Evolutionary conservation across 2,113 vertebrate species (phyloP), one percentile per base, ranked within the genome.

Genomic region (Furnarius figulus): DNA sequence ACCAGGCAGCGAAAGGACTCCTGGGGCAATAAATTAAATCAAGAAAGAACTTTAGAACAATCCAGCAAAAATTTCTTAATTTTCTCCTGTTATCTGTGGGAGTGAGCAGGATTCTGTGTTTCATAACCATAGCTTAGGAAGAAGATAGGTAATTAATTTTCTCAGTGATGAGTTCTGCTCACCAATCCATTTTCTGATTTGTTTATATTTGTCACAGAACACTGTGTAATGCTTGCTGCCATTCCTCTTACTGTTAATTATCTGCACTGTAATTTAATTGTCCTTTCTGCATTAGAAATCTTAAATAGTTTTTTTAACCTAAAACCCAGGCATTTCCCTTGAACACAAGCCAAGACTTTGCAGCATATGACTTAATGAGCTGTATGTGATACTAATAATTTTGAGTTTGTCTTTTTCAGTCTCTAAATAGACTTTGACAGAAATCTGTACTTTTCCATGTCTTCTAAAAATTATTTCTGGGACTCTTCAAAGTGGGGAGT

Each of bases 241-340:
- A 61, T 96, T 94, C 40, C 81, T 96, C 81, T 79, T 92, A 76
- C n/a, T 91, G 78, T 89, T 95, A 85, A 93, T 93, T 89, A 92
- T 76, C 53, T 73, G 50, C 46, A 70, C 62, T 68, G 27, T 87
- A 89, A 95, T 95, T 90, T 72, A 83, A 63, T 93, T 92, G 37
- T 66, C 44, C 22, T 52, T 75, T 95, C 35, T 66, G 37, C 67
- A 91, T 89, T 68, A 94, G 74, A 94, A 91, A 79, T 87, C 52
- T 75, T 81, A 89, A 91, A 61, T 31, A 58, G 28, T n/a, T 76
- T 76, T 53, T 71, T 83, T 93, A 81, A 35, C 16, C 25, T 70
- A 73, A 87, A 96, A 94, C n/a, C 40, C n/a, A 89, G 74, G 20
- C 84, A 79, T 87, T 95, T 89, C 23, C 18, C 74, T 85, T 96